Evolutionary conservation across 2,113 vertebrate species (phyloP).

Genomic region (Indicator maculatus): DNA sequence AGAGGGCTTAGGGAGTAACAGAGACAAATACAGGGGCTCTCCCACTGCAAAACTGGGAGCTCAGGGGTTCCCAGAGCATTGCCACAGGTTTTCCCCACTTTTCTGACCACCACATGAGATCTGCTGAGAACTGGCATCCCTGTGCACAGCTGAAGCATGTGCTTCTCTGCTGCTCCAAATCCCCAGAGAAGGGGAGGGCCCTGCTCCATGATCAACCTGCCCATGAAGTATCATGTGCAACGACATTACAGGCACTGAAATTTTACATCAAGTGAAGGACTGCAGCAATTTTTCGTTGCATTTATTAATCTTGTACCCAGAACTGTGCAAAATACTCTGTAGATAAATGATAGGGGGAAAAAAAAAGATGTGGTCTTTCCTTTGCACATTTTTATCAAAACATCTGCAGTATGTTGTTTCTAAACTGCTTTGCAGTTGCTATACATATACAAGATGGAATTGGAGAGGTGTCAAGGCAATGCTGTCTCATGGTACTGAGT

Average conservation of each 20-base stretch:
- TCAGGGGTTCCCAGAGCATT: not conserved
- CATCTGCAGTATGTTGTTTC: not conserved
- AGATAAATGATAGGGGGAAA: not conserved
- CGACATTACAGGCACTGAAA: not conserved
- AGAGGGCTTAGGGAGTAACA: not conserved
- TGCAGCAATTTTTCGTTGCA: not conserved
- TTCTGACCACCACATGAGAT: not conserved
- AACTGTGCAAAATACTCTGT: not conserved
- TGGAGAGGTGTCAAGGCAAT: not conserved
- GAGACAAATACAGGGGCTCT: not conserved
- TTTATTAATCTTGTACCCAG: not conserved
- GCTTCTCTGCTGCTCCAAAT: not conserved
- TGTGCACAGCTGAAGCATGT: not conserved
- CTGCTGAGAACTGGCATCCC: not conserved
- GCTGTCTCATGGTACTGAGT: constrained; percentile 16
- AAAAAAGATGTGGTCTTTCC: accelerated
- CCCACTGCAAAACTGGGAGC: not conserved
- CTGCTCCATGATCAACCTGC: not conserved
- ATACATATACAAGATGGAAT: not conserved
- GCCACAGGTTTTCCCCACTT: not conserved
- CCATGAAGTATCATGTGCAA: accelerated
- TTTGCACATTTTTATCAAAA: not conserved
- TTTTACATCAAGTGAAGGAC: not conserved
- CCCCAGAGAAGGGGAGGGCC: not conserved
- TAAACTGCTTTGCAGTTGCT: not conserved